Percentiles rank a stretch among this genome's conserved stretches.
Evolutionary conservation across 2,888 invertebrate species (phyloP).

Genomic region (Andrena marginata): DNA sequence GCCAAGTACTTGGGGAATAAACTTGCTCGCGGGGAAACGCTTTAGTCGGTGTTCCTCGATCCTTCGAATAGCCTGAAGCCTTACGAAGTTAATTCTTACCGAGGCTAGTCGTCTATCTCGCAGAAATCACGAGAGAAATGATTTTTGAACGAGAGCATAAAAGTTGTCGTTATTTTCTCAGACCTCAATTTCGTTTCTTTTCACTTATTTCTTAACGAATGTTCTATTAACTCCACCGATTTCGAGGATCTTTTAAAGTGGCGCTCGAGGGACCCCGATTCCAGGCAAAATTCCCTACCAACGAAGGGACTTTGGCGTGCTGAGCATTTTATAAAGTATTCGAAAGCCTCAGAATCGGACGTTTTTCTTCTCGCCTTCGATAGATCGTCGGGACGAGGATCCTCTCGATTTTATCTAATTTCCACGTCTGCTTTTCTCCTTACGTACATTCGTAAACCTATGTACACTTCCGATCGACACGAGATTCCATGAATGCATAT

Average conservation of each 20-base stretch:
- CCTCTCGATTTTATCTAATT: not conserved
- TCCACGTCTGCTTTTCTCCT: not conserved
- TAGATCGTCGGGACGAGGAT: constrained; percentile 10
- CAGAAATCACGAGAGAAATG: not conserved
- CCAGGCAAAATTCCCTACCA: constrained; percentile 1
- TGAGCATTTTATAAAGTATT: constrained; percentile 51
- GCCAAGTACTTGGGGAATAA: constrained; percentile 21
- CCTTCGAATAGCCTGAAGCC: not conserved
- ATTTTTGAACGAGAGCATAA: not conserved
- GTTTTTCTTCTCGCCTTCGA: constrained; percentile 52
- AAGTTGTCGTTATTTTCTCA: not conserved
- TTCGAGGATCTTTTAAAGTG: not conserved
- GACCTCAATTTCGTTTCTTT: too few species aligned
- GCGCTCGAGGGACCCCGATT: constrained; percentile 11
- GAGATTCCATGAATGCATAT: not conserved
- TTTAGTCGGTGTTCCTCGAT: constrained; percentile 25
- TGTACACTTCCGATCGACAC: not conserved
- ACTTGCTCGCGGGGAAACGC: not conserved
- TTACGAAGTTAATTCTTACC: not conserved
- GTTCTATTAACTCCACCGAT: not conserved
- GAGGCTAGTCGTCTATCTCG: not conserved
- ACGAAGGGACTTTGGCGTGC: not conserved
- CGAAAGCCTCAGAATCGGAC: constrained; percentile 56
- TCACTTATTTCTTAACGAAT: not conserved
- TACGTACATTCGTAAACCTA: constrained; percentile 7